Evolutionary conservation across 30 jellyfish, hydroid and myxozoan species (phyloP), one percentile per base, ranked within the genome.

Genomic region (Catostylus mosaicus): DNA sequence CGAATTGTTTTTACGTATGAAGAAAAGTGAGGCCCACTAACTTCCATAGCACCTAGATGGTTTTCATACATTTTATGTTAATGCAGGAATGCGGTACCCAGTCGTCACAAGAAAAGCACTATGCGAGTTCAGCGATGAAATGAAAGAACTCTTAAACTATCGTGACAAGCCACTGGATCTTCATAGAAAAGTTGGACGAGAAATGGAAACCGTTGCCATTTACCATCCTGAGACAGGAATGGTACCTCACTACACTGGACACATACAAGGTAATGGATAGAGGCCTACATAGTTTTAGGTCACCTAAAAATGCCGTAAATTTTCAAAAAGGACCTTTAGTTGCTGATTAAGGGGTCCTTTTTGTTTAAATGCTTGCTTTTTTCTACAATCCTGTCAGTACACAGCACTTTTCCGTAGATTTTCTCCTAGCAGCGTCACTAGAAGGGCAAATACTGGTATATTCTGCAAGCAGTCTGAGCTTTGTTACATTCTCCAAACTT

Each of bases 161-260:
- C 75, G 79, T 26, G 82, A 87, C 38, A 69, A 77, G 35, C 97
- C 94, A 34, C 29, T 86, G 33, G 85, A 79, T 64, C 47, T 92
- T 11, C 68, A 82, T 29, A 59, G 91, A 31, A 78, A 95, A 30
- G 36, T 59, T 4, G 87, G 80, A 20, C 72, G 30, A 0, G 52
- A 24, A 29, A 51, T 59, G n/a, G 86, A 73, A 16, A 82, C 97
- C 1, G 80, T 81, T 38, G 61, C 96, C 14, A 83, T 92, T 46
- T 92, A 86, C 63, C 84, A 73, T 36, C 66, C 89, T 6, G 95
- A 86, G 48, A 76, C 88, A 14, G 98, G 98, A 46, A 92, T 92
- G 98, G 93, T 92, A 0, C 98, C 98, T 31, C 84, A 89, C 34
- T 92, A 92, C 75, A 83, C 96, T 1, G 98, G 98, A 29, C 98